A percentile compares a stretch with the other conserved stretches of the same genome.
phyloP scores from a whole-genome alignment of 2,113 vertebrate species.

The Phrynocephalus versicolor region DNA sequence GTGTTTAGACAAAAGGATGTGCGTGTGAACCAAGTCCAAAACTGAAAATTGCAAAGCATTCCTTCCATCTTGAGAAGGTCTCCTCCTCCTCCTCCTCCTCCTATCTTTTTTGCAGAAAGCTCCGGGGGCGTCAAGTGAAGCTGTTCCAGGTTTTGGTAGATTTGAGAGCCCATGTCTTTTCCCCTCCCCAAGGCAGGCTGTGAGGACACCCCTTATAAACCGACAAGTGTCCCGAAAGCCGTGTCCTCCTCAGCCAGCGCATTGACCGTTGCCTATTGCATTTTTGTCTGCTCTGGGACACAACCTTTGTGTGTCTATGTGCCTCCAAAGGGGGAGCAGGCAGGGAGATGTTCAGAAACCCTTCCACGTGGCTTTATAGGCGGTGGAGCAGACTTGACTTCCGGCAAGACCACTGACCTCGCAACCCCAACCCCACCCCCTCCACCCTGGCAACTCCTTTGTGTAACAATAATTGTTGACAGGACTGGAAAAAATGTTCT shows the following conservation, averaged over 20 bases:
- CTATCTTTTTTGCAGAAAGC: not conserved
- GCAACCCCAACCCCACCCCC: conserved; percentile 45
- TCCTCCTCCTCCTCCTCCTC: not conserved
- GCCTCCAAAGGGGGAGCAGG: not conserved
- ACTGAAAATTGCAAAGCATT: not conserved
- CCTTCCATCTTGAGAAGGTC: not conserved
- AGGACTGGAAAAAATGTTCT: conserved; percentile 67
- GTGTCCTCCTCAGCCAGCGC: accelerated
- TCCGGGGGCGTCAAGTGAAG: not conserved
- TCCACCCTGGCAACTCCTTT: conserved; percentile 13
- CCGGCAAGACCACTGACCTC: conserved; percentile 19
- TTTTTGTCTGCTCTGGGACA: accelerated
- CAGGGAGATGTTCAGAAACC: not conserved
- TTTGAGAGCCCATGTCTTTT: not conserved
- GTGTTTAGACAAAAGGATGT: not conserved
- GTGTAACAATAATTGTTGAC: conserved; percentile 43
- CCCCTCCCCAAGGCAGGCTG: not conserved
- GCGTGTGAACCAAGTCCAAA: not conserved
- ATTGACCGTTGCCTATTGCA: not conserved
- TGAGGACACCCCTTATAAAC: not conserved
- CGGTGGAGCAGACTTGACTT: conserved; percentile 1
- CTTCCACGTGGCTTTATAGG: not conserved
- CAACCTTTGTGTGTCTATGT: not conserved
- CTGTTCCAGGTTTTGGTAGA: not conserved
- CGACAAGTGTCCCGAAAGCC: not conserved